Evolutionary conservation across 1,140 invertebrate genomes (phyloP).

Genomic region (Amyelois transitella): DNA sequence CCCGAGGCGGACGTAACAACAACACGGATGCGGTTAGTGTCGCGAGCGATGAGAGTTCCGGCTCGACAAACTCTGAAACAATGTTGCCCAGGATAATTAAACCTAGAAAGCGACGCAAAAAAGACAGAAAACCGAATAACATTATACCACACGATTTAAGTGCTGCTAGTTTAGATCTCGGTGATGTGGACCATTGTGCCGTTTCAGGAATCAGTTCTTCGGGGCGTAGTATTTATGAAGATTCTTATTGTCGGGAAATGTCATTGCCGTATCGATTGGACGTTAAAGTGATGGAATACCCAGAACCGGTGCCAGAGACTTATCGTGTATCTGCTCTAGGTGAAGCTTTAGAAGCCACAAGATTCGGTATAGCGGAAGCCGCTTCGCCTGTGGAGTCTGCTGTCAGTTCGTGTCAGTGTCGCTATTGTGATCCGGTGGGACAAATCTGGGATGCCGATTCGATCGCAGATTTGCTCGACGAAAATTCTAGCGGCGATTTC

Average conservation of each 20-base stretch:
- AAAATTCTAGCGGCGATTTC: conserved; percentile 66
- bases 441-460: conserved; percentile 84
- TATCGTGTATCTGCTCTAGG: conserved; percentile 62
- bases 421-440: conserved; percentile 84
- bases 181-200: conserved; percentile 50
- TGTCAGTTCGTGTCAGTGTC: conserved; percentile 82
- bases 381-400: conserved; percentile 64
- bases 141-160: conserved; percentile 60
- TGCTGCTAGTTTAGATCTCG: conserved; percentile 41
- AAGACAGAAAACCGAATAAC: conserved; percentile 84
- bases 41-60: conserved; percentile 84
- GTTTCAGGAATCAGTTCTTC: conserved; percentile 44
- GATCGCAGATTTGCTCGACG: conserved; percentile 56
- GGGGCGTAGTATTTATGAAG: conserved; percentile 56
- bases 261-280: conserved; percentile 59
- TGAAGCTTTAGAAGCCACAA: conserved; percentile 66
- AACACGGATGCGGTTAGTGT: conserved; percentile 81
- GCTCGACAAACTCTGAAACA: conserved; percentile 82
- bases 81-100: conserved; percentile 91
- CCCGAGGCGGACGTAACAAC: conserved; percentile 55
- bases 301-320: conserved; percentile 49
- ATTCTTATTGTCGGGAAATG: conserved; percentile 59
- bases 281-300: conserved; percentile 60
- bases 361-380: conserved; percentile 55
- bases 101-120: conserved; percentile 90